Base-by-base conservation (phyloP, 2,113 vertebrate genomes). In the Plecotus auritus region DNA sequence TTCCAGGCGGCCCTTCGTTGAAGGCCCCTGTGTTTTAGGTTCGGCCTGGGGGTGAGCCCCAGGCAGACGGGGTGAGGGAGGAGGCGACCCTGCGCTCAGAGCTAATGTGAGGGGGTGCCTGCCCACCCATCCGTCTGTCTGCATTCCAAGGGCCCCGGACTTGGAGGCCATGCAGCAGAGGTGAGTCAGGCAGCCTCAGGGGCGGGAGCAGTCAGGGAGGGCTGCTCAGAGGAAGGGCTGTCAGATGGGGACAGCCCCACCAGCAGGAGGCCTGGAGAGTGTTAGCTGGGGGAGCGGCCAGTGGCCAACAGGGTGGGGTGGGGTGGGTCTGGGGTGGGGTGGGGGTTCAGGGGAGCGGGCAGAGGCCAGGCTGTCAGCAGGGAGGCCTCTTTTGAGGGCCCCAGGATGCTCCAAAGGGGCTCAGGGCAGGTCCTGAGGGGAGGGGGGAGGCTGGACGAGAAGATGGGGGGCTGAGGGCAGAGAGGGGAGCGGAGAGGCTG, bases 121-220 rank as follows among this genome's bases (percentile, higher is more conserved):
- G 40, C 59, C 59, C 8, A 2, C 0, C 26, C 1, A 0, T 1
- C 28, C 28, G 3, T 32, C 84, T 37, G 45, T 9, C 7, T 20
- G 30, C 12, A 1, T n/a, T 7, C 73, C 7, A 4, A 30, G 72
- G 45, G 23, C 32, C 40, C 5, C n/a, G 45, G 49, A 30, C 32
- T 1, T 45, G 9, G 35, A 9, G 17, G 10, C 5, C 32, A 30
- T 28, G 9, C 22, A 22, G 32, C 30, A n/a, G 4, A 35, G 22
- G 4, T 0, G 30, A 59, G 47, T 9, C 56, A 37, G 12, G 45
- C 30, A 10, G 26, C 51, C 74, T 10, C 0, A 0, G 85, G 64
- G 2, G 18, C 23, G 2, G 5, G n/a, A 26, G 61, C 18, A 17
- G 54, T 66, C 54, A 13, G 13, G 42, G 51, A 54, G 76, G 88